A percentile compares a stretch with the other conserved stretches of the same genome.
These are phyloP conservation scores for Norana najaformis DNA, from an alignment of 2,888 invertebrate genomes.

Conservation along the genomic window DNA sequence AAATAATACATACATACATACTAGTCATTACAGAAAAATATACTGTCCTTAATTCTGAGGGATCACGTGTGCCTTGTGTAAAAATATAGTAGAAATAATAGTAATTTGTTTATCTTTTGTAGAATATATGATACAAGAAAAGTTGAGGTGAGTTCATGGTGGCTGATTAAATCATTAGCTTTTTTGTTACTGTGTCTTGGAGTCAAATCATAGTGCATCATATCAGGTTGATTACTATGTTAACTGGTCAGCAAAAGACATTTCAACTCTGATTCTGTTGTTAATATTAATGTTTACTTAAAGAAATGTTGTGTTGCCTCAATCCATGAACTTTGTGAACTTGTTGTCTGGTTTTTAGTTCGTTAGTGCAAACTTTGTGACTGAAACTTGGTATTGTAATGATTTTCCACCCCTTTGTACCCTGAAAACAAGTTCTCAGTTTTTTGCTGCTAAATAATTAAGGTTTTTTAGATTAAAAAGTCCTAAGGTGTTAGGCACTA, in stretches of 20 bases:
- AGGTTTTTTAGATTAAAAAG: background rate
- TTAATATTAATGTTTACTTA: too few species aligned
- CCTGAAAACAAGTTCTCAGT: background rate
- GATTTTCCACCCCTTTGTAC: background rate
- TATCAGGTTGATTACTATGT: too few species aligned
- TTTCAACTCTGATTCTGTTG: too few species aligned
- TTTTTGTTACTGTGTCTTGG: too few species aligned
- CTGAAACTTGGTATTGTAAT: background rate
- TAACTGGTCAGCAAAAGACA: too few species aligned
- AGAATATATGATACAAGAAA: constrained; percentile 31
- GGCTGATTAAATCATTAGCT: background rate
- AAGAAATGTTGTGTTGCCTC: too few species aligned
- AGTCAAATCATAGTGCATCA: too few species aligned
- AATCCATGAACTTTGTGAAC: too few species aligned
- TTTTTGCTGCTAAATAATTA: background rate
- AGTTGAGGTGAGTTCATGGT: background rate
- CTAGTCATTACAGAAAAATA: background rate
- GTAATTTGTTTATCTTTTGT: constrained; percentile 27
- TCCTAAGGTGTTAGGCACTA: background rate
- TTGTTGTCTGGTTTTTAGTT: background rate
- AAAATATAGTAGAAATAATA: constrained; percentile 20
- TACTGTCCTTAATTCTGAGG: too few species aligned
- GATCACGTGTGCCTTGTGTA: background rate
- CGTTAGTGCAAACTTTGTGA: background rate
- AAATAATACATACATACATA: background rate